Base-by-base conservation (phyloP, 2,113 vertebrate species). In the Dermatemys mawii region DNA sequence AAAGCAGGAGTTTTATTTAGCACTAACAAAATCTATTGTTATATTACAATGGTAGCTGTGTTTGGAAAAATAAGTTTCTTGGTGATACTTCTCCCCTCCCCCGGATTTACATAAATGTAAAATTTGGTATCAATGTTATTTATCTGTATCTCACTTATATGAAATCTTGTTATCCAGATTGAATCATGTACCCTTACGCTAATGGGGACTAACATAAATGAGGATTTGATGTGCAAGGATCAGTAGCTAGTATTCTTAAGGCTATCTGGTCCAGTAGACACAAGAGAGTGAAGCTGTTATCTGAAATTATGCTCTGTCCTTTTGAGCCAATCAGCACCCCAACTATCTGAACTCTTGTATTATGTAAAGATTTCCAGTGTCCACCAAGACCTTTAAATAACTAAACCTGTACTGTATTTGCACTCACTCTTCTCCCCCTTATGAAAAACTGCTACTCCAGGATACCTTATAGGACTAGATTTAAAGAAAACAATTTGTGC, bases 81-180 rank as follows among this genome's bases (percentile, higher is more conserved):
- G 27, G 35, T 6, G 9, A 11, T 85, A 50, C 60, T 21, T 32
- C 51, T 50, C 24, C 6, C 85, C 90, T 29, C 63, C 8, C 46
- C 83, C 14, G 2, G 78, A 78, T n/a, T 50, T 44, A 81, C 17
- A 0, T 0, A 53, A 76, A 32, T 35, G 8, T 38, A 41, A 57
- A 41, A 75, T 2, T 8, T 60, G 48, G 44, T 50, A 32, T 17
- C 50, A 21, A 63, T 49, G 4, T 2, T 11, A 21, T n/a, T 92
- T 9, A 21, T 73, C 44, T 86, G 16, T 78, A n/a, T 35, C 22
- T 84, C 29, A 27, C 35, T 35, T 51, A 16, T 1, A 2, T 2
- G 35, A 63, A 24, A 53, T n/a, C 12, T 44, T 75, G 22, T 38
- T 67, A n/a, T 67, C n/a, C 38, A 27, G 55, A 78, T 73, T 4